A percentile compares a stretch with the other conserved stretches of the same genome.
Evolutionary conservation across 2,797 vertebrate genomes (phyloP).

Genomic region (Potorous gilbertii): DNA sequence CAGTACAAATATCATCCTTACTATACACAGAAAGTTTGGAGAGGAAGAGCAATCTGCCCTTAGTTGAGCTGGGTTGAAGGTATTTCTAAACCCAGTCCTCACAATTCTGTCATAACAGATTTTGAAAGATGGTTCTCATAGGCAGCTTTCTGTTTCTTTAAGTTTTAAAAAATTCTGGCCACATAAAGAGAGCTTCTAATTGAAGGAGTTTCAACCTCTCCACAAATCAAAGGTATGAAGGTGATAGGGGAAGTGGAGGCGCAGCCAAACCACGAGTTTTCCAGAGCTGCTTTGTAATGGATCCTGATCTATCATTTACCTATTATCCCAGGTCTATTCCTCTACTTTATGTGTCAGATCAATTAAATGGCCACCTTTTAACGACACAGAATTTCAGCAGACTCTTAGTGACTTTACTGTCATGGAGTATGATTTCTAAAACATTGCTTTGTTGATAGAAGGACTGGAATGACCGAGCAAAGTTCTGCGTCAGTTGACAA

Average conservation of each 20-base stretch:
- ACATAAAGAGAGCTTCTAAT: constrained; percentile 6
- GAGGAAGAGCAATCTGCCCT: background rate
- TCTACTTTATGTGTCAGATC: background rate
- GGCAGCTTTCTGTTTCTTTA: constrained; percentile 20
- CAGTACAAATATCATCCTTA: background rate
- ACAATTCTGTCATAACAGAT: background rate
- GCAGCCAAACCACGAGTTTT: constrained; percentile 10
- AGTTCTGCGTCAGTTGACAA: background rate
- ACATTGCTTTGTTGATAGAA: constrained; percentile 29
- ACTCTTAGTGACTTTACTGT: constrained; percentile 19
- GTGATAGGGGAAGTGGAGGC: background rate
- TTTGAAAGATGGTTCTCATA: background rate
- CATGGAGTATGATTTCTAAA: constrained; percentile 36
- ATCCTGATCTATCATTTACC: background rate
- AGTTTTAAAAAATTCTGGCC: background rate
- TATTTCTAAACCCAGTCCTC: constrained; percentile 21
- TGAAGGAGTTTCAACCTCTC: background rate
- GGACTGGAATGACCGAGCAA: background rate
- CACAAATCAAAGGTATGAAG: background rate
- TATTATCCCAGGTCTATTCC: background rate
- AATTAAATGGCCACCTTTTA: background rate
- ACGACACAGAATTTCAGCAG: background rate
- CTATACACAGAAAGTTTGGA: background rate
- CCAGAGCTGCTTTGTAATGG: background rate
- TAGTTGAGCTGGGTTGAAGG: background rate